These are phyloP conservation scores for Crioceris asparagi DNA, from an alignment of 2,888 invertebrate genomes.

Conservation along the genomic window DNA sequence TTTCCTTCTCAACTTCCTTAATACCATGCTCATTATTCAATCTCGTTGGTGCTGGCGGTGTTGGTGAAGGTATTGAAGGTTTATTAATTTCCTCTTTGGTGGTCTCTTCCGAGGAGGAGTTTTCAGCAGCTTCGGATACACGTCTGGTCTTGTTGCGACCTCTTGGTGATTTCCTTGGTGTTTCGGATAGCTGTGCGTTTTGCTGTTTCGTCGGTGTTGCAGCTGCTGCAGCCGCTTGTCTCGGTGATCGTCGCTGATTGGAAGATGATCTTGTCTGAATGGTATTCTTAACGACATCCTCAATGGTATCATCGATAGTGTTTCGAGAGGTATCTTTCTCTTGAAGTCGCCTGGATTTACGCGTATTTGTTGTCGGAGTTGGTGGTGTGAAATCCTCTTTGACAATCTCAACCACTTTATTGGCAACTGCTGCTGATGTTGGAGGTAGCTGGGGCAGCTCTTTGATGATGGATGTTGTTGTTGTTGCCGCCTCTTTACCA, in stretches of 20 bases:
- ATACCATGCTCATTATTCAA: no score
- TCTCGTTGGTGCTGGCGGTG: conserved; percentile 4
- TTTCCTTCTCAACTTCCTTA: conserved; percentile 9
- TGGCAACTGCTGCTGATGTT: conserved; percentile 48
- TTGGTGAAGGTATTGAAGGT: conserved; percentile 4
- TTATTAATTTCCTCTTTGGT: conserved; percentile 17
- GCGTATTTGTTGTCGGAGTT: conserved; percentile 45
- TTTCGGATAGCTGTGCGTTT: conserved; percentile 22
- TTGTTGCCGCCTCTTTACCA: conserved; percentile 13
- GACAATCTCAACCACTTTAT: no score
- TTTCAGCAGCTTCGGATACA: conserved; percentile 54
- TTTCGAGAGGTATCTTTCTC: conserved; percentile 66
- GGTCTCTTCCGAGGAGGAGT: conserved; percentile 51
- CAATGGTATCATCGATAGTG: conserved; percentile 79
- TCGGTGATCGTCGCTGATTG: conserved; percentile 45
- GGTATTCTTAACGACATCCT: conserved; percentile 73
- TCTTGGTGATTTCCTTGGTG: conserved; percentile 51
- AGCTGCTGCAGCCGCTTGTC: conserved; percentile 38
- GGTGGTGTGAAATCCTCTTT: conserved; percentile 54
- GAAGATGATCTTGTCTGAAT: conserved; percentile 37
- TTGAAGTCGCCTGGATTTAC: conserved; percentile 70
- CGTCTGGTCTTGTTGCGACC: conserved; percentile 53
- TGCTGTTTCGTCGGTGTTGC: conserved; percentile 1
- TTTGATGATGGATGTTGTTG: conserved; percentile 11
- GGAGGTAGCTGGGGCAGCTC: conserved; percentile 15